Base-by-base conservation (phyloP, 2,888 invertebrate species). In the Aspidiotus rigidus region DNA sequence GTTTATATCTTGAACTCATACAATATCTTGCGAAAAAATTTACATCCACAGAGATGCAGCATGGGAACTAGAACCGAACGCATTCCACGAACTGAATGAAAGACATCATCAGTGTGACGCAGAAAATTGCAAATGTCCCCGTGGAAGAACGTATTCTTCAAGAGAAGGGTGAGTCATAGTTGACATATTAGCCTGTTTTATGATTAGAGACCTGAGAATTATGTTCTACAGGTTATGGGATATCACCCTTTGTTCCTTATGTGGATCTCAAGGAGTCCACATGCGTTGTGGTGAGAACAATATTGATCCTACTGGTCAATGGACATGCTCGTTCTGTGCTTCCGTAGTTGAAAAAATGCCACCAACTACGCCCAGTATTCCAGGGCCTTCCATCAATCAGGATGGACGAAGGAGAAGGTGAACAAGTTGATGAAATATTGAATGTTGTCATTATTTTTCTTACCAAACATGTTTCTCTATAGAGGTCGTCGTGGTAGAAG, bases 31-130 rank as follows among this genome's bases (percentile, higher is more conserved):
- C 9, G 67, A 59, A 16, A 59, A 28, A 28, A 28, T 28, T 28
- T 28, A 28, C 28, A 28, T 28, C 5, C 28, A 28, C 77, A 89
- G 89, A 74, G 92, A 92, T 77, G 92, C 92, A 0, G 84, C 88
- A 0, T 93, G 92, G 93, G 92, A 93, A 76, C 75, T 83, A 11
- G 86, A 83, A 72, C 87, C 88, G 2, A 84, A 88, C 75, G 90
- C 91, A 0, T 92, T 83, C 77, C 80, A 83, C 0, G 90, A 89
- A 70, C 82, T 90, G 55, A 79, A 85, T 16, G 83, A 85, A 71
- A 77, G 87, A 0, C 83, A 85, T 3, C 76, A 81, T 7, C 73
- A 75, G 0, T 93, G 93, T 75, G 81, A 83, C 57, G 84, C 85
- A 0, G 54, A 72, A 0, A 72, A 72, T 0, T 93, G 92, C 76